Evolutionary conservation across 2,888 invertebrate genomes (phyloP), one percentile per base, ranked within the genome.

Genomic region (Scrobipalpa atriplicella): DNA sequence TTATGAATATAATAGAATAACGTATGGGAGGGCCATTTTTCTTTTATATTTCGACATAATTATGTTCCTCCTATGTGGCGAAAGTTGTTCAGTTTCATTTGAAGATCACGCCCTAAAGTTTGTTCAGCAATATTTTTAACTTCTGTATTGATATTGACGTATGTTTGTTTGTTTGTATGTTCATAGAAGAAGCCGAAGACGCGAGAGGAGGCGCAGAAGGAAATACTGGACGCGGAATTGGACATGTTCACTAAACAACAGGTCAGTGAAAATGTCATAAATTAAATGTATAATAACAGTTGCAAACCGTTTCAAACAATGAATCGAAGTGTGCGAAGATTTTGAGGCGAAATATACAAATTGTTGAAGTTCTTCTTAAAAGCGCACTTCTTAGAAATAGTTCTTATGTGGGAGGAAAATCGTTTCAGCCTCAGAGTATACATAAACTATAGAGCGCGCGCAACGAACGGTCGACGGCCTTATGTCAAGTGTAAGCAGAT

Each of bases 181-280:
- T 67, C 65, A 47, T 85, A 91, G 89, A 90, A 90, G 78, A 90
- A 85, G 66, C 92, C 93, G 36, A 96, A 96, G 78, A 95, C 95
- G 0, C 94, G 96, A 72, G 96, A 97, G 78, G 97, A 97, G 78
- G 95, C 97, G 0, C 97, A 98, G 82, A 97, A 97, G 78, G 98
- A 98, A 79, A 95, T 98, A 64, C 92, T 98, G 10, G 98, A 98
- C 80, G 96, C 97, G 0, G 98, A 99, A 81, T 85, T 98, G 78
- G 98, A 99, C 82, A 92, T 98, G 71, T 97, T 98, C 77, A 97
- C 96, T 0, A 97, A 97, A 74, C 97, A 98, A 79, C 97, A 95
- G 85, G 95, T 94, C 18, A 67, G 75, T 36, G 29, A 0, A 51
- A 16, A 16, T 51, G n/a, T 10, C 8, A 39, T 29, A 29, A 29